Evolutionary conservation across 2,113 vertebrate species (phyloP).

Genomic region (Paraplagusia blochii): DNA sequence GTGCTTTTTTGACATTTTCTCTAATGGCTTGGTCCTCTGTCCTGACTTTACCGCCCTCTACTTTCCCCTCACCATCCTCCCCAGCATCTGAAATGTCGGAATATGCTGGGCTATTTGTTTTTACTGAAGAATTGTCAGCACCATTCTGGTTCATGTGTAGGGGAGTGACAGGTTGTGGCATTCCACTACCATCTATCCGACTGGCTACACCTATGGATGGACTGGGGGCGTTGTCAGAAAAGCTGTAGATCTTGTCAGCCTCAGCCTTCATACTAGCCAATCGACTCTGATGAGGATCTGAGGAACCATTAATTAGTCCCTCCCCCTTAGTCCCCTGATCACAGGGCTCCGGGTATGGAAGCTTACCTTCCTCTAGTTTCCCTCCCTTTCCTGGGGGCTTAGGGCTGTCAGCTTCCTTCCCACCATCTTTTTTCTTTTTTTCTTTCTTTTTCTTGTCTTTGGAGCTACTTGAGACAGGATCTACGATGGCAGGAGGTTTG

Average conservation of each 20-base stretch:
- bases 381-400: conserved; percentile 86
- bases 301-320: conserved; percentile 89
- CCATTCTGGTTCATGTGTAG: conserved; percentile 92
- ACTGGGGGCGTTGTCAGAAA: conserved; percentile 95
- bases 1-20: conserved; percentile 92
- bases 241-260: conserved; percentile 98
- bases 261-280: conserved; percentile 97
- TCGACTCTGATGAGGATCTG: conserved; percentile 93
- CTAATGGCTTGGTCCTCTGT: conserved; percentile 87
- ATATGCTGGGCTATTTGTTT: conserved; percentile 96
- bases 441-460: conserved; percentile 99
- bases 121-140: conserved; percentile 90
- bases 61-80: conserved; percentile 92
- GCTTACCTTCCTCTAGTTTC: conserved; percentile 89
- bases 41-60: conserved; percentile 84
- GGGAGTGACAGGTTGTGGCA: conserved; percentile 87
- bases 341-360: conserved; percentile 84
- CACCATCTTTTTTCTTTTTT: conserved; percentile 92
- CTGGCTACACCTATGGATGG: conserved; percentile 90
- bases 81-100: conserved; percentile 97
- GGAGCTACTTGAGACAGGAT: conserved; percentile 84
- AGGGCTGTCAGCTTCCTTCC: conserved; percentile 89
- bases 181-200: conserved; percentile 84
- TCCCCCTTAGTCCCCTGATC: conserved; percentile 85
- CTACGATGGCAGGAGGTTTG: conserved; percentile 88